Percentiles rank a stretch among this genome's conserved stretches.
Evolutionary conservation across 1,140 invertebrate species (phyloP).

Genomic region (Xylocopa sonorina): DNA sequence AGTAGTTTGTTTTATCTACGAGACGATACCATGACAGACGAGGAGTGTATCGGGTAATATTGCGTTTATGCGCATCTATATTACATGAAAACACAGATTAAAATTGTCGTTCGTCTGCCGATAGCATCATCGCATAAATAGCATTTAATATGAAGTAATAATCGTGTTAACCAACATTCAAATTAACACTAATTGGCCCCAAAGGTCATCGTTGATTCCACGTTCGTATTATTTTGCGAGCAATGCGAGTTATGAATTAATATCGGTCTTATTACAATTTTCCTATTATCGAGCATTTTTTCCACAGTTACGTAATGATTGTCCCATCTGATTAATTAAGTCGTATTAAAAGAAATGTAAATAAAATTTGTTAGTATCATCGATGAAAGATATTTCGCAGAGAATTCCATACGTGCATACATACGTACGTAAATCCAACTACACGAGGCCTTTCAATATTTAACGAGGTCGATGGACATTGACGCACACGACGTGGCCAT

Average conservation of each 20-base stretch:
- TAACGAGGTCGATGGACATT: conserved; percentile 48
- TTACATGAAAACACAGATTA: neutral
- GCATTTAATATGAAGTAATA: neutral
- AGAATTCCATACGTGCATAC: neutral
- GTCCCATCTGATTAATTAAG: neutral
- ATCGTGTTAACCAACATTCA: conserved; percentile 8
- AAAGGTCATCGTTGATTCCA: neutral
- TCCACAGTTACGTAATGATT: neutral
- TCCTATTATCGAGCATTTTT: neutral
- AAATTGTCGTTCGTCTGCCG: neutral
- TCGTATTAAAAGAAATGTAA: neutral
- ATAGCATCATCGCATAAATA: neutral
- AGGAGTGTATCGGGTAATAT: neutral
- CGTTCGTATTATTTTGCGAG: neutral
- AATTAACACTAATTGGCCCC: conserved; percentile 26
- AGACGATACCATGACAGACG: neutral
- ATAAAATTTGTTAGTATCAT: neutral
- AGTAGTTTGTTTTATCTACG: conserved; percentile 1
- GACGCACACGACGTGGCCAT: conserved; percentile 1
- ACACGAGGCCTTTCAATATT: conserved; percentile 41
- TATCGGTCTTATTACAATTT: no score
- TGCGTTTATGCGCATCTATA: neutral
- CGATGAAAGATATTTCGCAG: neutral
- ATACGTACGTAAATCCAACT: conserved; percentile 29
- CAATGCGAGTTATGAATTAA: neutral